Evolutionary conservation across 2,113 vertebrate species (phyloP).

Genomic region (Corythoichthys haematopterus): DNA sequence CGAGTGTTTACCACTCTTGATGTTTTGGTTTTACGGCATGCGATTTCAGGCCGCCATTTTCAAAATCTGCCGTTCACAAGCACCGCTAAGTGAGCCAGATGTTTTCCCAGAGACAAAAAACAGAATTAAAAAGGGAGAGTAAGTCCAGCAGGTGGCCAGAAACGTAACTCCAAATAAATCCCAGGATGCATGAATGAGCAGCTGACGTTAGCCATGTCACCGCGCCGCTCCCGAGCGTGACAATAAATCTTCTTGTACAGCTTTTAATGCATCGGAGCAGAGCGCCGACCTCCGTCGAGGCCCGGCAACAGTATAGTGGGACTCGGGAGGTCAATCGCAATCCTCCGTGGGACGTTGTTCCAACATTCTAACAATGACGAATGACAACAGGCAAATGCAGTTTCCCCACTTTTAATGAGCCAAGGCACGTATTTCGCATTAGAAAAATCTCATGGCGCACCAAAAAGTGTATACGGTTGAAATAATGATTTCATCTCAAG

Average conservation of each 20-base stretch:
- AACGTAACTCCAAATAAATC: conserved; percentile 2
- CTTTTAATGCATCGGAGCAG: neutral
- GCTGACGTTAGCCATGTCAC: conserved; percentile 6
- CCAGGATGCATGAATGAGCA: conserved; percentile 7
- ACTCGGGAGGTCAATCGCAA: neutral
- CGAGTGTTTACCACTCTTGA: neutral
- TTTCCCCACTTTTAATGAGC: neutral
- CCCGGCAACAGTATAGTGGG: neutral
- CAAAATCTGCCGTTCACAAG: neutral
- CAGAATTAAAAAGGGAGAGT: neutral
- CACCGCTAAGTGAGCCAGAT: conserved; percentile 1
- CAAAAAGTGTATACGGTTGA: neutral
- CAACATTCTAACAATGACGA: neutral
- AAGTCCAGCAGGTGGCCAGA: conserved; percentile 2
- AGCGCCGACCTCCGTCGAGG: conserved; percentile 1
- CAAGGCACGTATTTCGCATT: neutral
- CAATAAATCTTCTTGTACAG: conserved; percentile 1
- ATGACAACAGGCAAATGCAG: neutral
- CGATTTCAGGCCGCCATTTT: neutral
- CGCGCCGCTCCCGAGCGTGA: neutral
- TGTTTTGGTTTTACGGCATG: neutral
- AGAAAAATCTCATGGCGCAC: neutral
- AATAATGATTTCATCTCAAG: neutral
- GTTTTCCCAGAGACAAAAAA: neutral
- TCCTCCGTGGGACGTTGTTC: neutral